These are phyloP conservation scores for Branchipolynoe longqiensis DNA, from an alignment of 2,888 invertebrate genomes.

Conservation along the genomic window DNA sequence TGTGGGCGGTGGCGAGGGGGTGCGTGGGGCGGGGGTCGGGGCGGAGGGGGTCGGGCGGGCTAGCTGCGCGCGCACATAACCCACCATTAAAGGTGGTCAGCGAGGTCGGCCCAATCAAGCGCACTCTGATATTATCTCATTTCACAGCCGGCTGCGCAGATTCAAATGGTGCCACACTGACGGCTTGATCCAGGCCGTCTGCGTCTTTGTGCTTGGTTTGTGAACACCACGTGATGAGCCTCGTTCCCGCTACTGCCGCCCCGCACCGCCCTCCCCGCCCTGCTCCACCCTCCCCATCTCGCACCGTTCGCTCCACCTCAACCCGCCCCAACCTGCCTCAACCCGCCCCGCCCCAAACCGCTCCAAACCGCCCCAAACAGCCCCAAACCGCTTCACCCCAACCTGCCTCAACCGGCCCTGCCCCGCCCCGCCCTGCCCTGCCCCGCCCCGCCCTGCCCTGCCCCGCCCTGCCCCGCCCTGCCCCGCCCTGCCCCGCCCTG, in stretches of 20 bases:
- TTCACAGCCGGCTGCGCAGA: neutral
- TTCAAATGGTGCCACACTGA: conserved; percentile 9
- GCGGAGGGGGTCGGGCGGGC: neutral
- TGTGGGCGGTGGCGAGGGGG: too few species aligned
- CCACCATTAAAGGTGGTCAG: conserved; percentile 6
- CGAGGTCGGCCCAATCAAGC: conserved; percentile 15
- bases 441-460: too few species aligned
- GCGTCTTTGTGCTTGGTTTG: neutral
- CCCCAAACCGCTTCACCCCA: too few species aligned
- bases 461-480: too few species aligned
- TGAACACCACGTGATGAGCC: neutral
- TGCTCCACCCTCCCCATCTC: neutral
- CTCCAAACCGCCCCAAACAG: too few species aligned
- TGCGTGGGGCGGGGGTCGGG: conserved; percentile 4
- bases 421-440: too few species aligned
- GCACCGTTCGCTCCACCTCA: neutral
- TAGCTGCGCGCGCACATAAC: neutral
- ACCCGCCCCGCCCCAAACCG: too few species aligned
- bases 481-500: too few species aligned
- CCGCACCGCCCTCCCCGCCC: neutral
- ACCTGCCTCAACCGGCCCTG: too few species aligned
- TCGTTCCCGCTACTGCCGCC: neutral
- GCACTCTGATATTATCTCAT: conserved; percentile 15
- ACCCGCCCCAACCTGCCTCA: too few species aligned
- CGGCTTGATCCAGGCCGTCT: neutral